Evolutionary conservation across 2,113 vertebrate species (phyloP).

Genomic region (Lampris incognitus): DNA sequence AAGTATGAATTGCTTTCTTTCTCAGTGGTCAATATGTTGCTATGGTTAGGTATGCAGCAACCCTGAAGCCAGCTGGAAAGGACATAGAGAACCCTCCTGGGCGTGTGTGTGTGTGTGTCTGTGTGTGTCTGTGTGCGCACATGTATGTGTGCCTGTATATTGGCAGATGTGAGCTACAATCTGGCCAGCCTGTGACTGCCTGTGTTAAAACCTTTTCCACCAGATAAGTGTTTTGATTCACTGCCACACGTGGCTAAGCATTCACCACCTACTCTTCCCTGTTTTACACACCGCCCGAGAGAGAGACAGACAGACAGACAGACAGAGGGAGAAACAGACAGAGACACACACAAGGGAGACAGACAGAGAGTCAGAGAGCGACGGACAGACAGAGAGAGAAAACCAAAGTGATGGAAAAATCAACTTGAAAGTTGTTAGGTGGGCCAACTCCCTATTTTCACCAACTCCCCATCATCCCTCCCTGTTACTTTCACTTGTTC

Average conservation of each 20-base stretch:
- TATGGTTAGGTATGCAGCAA: constrained; percentile 18
- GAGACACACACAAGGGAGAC: not conserved
- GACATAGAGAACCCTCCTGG: constrained; percentile 43
- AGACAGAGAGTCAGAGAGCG: not conserved
- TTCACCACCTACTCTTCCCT: constrained; percentile 68
- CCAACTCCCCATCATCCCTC: not conserved
- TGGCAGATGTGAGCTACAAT: constrained; percentile 44
- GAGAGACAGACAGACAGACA: not conserved
- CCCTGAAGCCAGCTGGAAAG: constrained; percentile 53
- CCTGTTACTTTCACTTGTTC: constrained; percentile 13
- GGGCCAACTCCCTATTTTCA: constrained; percentile 14
- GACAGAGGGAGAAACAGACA: constrained; percentile 8
- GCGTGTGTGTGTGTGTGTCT: constrained; percentile 10
- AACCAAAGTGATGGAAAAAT: constrained; percentile 48
- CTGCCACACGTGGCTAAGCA: constrained; percentile 74
- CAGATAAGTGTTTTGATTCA: constrained; percentile 66
- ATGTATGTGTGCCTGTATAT: constrained; percentile 7
- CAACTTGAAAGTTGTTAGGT: constrained; percentile 53
- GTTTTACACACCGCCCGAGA: constrained; percentile 49
- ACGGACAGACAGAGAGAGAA: constrained; percentile 3
- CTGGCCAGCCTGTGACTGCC: constrained; percentile 59
- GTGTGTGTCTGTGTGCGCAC: constrained; percentile 4
- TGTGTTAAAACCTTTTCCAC: constrained; percentile 52
- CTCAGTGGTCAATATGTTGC: not conserved
- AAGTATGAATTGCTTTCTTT: not conserved